Conservation (phyloP, 2,113 vertebrate genomes). For the Hippocampus guttulatus region DNA sequence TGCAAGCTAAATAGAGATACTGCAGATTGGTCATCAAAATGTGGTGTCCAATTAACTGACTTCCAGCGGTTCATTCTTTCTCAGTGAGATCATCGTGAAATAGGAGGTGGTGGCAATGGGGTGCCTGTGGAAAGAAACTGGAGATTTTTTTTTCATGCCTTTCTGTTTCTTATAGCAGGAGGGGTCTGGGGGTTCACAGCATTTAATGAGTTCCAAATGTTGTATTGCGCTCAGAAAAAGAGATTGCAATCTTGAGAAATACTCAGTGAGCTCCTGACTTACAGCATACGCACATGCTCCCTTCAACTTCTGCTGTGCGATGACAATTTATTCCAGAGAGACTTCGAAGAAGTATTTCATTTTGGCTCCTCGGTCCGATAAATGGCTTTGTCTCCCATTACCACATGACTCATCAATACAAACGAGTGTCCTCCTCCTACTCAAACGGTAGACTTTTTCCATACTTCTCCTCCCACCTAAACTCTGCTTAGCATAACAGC, state of each 20-base stretch:
- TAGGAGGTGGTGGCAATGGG: conserved; percentile 70
- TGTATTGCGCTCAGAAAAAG: conserved; percentile 62
- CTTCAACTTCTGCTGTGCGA: conserved; percentile 16
- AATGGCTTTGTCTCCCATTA: conserved; percentile 24
- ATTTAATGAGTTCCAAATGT: conserved; percentile 82
- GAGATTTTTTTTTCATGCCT: conserved; percentile 52
- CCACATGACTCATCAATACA: conserved; percentile 32
- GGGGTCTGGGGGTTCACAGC: conserved; percentile 44
- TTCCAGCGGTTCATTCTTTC: conserved; percentile 75
- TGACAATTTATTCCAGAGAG: conserved; percentile 41
- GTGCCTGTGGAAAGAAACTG: conserved; percentile 74
- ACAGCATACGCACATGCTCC: conserved; percentile 22
- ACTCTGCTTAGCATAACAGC: conserved; percentile 22
- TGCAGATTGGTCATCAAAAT: conserved; percentile 67
- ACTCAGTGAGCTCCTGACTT: conserved; percentile 47
- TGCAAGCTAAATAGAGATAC: conserved; percentile 37
- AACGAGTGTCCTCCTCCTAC: conserved; percentile 20
- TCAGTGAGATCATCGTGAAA: conserved; percentile 75
- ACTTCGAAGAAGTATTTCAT: conserved; percentile 27
- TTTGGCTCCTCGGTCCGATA: conserved; percentile 19
- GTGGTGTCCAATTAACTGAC: conserved; percentile 70
- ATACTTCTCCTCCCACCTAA: conserved; percentile 24
- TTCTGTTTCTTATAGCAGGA: conserved; percentile 66
- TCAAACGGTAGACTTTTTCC: conserved; percentile 25
- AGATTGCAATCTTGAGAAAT: conserved; percentile 66